These are phyloP conservation scores for Penaeus indicus DNA, from an alignment of 1,140 invertebrate species.

Conservation along the genomic window DNA sequence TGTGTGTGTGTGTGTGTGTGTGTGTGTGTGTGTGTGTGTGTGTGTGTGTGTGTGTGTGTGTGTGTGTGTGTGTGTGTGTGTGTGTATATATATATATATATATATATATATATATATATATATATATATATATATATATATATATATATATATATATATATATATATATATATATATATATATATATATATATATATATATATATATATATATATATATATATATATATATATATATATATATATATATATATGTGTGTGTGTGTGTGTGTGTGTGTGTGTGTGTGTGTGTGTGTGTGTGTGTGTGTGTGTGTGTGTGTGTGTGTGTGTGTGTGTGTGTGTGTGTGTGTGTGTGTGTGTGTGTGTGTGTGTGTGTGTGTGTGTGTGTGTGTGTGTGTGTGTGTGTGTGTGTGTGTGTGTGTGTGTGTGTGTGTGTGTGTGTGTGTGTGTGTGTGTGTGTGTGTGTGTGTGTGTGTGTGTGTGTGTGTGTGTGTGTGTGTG, in stretches of 20 bases:
- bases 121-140: slow-evolving; percentile 33
- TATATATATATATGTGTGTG: not conserved
- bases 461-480: slow-evolving; percentile 27
- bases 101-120: slow-evolving; percentile 24
- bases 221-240: slow-evolving; percentile 3
- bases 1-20: not conserved
- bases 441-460: slow-evolving; percentile 32
- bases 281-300: too few species aligned
- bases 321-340: not conserved
- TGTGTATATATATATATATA: slow-evolving; percentile 1
- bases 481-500: slow-evolving; percentile 18
- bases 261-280: too few species aligned
- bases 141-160: slow-evolving; percentile 40
- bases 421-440: slow-evolving; percentile 26
- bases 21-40: not conserved
- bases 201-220: slow-evolving; percentile 43
- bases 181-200: slow-evolving; percentile 42
- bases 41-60: not conserved
- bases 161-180: slow-evolving; percentile 38
- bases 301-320: not conserved
- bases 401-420: slow-evolving; percentile 24
- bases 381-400: slow-evolving; percentile 31
- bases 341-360: not conserved
- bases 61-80: not conserved
- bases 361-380: slow-evolving; percentile 28